Evolutionary conservation across 2,888 invertebrate genomes (phyloP).

Genomic region (Onthophagus sagittarius): DNA sequence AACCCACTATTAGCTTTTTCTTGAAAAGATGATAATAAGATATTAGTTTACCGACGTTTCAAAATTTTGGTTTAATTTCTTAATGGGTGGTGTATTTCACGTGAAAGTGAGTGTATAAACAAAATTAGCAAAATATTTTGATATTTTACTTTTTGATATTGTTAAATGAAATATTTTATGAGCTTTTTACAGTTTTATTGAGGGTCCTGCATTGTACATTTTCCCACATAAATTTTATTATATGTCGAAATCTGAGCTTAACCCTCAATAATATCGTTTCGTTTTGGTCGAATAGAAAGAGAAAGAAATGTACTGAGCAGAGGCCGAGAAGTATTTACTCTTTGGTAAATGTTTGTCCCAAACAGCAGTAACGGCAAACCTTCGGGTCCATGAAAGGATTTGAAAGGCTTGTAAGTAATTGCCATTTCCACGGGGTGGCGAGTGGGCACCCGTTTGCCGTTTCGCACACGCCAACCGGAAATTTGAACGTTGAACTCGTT

Average conservation of each 20-base stretch:
- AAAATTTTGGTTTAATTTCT: no score
- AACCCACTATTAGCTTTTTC: no score
- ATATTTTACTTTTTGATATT: neutral
- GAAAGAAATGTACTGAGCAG: neutral
- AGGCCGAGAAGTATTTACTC: neutral
- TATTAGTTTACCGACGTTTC: no score
- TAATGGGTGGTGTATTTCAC: no score
- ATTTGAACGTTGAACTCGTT: neutral
- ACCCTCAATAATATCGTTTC: neutral
- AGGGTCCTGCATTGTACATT: neutral
- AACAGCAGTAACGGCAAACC: neutral
- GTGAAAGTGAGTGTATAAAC: no score
- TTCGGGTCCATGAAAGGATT: neutral
- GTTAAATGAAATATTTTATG: neutral
- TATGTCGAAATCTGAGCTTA: neutral
- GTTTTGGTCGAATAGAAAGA: neutral
- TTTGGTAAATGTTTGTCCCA: neutral
- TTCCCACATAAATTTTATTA: neutral
- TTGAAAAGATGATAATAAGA: no score
- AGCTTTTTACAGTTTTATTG: neutral
- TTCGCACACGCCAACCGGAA: neutral
- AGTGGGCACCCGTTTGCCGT: neutral
- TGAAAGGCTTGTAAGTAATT: neutral
- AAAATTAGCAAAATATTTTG: no score
- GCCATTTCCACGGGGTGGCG: neutral